phyloP scores from a whole-genome alignment of 2,113 vertebrate genomes.

The Ophthalmolycus amberensis region DNA sequence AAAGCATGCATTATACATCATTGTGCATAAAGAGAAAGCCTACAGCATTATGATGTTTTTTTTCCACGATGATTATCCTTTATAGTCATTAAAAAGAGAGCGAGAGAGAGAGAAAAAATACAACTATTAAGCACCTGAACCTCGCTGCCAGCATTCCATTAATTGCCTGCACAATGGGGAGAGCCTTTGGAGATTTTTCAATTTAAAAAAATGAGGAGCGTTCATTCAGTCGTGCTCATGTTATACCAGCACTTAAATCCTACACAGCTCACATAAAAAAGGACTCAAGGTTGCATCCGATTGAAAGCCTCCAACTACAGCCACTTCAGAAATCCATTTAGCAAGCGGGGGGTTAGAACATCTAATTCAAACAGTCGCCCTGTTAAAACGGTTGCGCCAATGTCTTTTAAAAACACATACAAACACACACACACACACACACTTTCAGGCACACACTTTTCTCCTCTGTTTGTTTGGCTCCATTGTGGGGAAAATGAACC shows the following conservation, averaged over 20 bases:
- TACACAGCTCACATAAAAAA: conserved; percentile 86
- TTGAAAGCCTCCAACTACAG: conserved; percentile 84
- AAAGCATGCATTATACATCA: conserved; percentile 86
- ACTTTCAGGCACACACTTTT: conserved; percentile 58
- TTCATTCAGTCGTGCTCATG: conserved; percentile 85
- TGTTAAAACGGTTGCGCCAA: conserved; percentile 81
- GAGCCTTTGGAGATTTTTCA: conserved; percentile 86
- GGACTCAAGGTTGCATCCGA: conserved; percentile 84
- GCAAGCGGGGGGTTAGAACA: conserved; percentile 80
- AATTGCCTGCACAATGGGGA: conserved; percentile 86
- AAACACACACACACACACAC: conserved; percentile 41
- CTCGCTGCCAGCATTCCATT: conserved; percentile 87
- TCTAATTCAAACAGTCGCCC: conserved; percentile 86
- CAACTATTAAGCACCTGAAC: conserved; percentile 85
- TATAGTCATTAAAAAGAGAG: conserved; percentile 84
- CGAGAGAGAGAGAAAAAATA: conserved; percentile 71
- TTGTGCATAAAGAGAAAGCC: conserved; percentile 84
- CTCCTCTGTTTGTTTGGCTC: conserved; percentile 73
- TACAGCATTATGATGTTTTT: conserved; percentile 83
- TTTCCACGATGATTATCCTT: conserved; percentile 81
- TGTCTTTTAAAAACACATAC: conserved; percentile 77
- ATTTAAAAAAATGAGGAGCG: conserved; percentile 85
- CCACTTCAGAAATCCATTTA: conserved; percentile 83
- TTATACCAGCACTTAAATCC: conserved; percentile 88
- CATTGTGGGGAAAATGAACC: conserved; percentile 81